Percentiles rank a stretch among this genome's conserved stretches.
Conservation (phyloP, 37 sponge, comb jelly and placozoan species). For the Cladorhizidae sp. region DNA sequence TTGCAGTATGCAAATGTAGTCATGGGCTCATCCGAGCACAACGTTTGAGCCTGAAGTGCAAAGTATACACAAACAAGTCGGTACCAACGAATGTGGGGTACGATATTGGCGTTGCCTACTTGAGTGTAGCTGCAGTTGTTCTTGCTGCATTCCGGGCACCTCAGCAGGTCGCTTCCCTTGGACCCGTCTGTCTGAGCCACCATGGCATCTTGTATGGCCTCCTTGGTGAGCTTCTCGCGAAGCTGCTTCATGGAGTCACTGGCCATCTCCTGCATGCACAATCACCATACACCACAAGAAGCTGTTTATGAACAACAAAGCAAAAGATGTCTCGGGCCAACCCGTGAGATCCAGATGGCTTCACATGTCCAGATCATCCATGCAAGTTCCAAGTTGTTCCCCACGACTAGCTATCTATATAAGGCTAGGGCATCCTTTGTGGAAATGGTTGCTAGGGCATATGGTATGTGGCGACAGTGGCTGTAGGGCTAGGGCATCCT, state of each 20-base stretch:
- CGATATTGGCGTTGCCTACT: slow-evolving; percentile 25
- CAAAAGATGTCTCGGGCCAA: no score
- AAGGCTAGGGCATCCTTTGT: no score
- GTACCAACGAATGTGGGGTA: neutral
- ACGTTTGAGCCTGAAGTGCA: slow-evolving; percentile 80
- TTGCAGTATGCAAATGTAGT: slow-evolving; percentile 94
- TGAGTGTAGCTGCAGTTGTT: slow-evolving; percentile 91
- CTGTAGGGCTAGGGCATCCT: no score
- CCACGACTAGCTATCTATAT: no score
- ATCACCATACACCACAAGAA: no score
- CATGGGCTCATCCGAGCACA: slow-evolving; percentile 98
- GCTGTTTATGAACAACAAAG: no score
- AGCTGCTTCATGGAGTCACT: slow-evolving; percentile 92
- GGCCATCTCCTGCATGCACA: slow-evolving; percentile 94
- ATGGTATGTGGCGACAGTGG: no score
- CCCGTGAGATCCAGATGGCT: no score
- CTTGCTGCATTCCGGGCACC: slow-evolving; percentile 86
- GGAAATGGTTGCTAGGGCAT: no score
- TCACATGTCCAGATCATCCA: no score
- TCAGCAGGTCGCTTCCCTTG: slow-evolving; percentile 88
- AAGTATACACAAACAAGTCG: neutral
- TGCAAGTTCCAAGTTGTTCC: no score
- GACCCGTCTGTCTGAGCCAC: slow-evolving; percentile 52
- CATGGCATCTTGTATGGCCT: slow-evolving; percentile 91
- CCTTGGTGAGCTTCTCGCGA: slow-evolving; percentile 75